Evolutionary conservation across 2,888 invertebrate genomes (phyloP), one percentile per base, ranked within the genome.

Genomic region (Euspilapteryx auroguttella): DNA sequence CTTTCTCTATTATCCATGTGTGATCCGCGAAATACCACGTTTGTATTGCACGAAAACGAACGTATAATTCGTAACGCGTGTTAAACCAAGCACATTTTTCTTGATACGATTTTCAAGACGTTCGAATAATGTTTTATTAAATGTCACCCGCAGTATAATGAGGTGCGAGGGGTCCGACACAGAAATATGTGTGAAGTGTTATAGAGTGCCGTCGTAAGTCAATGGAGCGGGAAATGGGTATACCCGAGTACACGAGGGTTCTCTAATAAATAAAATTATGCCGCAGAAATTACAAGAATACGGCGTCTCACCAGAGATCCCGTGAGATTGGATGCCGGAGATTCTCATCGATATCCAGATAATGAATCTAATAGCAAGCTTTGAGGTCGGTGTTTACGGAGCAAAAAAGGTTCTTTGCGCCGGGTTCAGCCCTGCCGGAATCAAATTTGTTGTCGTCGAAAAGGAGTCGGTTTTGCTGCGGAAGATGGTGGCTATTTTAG

Each of bases 181-280:
- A 71, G 66, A 73, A 73, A 75, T 75, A 75, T 75, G 75, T 73
- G 73, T 62, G 59, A 71, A 73, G 71, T 69, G 65, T 71, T 71
- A 73, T 73, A 50, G 66, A 71, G 68, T 64, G 65, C 62, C 71
- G 71, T 73, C 73, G 75, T 75, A 73, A 75, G 75, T 75, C 75
- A 73, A 75, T 75, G 75, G 73, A 62, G 71, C 71, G 69, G 66
- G 51, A 73, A 75, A 75, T 75, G 63, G 75, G 69, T 69, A 63
- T 62, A 66, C 68, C 45, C 51, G 55, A 55, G 49, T 44, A 50
- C 51, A 52, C 52, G 62, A 58, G 62, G 63, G 62, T 55, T 59
- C 50, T 61, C 63, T 73, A 73, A 75, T 73, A 75, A 73, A 75
- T 73, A 73, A 73, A 73, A 75, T 75, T 73, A 75, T 73, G 62